Evolutionary conservation across 2,797 vertebrate genomes (phyloP), one percentile per base, ranked within the genome.

Genomic region (Amblyraja radiata): DNA sequence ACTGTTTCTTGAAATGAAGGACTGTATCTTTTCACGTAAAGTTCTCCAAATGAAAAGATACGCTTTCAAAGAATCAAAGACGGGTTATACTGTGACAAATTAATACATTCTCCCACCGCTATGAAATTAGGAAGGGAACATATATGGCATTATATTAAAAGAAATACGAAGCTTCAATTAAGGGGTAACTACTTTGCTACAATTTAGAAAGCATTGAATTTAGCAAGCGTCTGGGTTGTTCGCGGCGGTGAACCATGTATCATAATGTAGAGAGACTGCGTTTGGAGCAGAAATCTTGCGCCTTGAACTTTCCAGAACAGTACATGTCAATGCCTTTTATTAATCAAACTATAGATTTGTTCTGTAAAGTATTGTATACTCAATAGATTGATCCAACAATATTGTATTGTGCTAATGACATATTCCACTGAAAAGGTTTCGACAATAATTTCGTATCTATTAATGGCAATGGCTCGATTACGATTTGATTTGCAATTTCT

Each of bases 1-100:
- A 36, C 65, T 90, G 21, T 76, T 76, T 76, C 23, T 92, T 91
- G 74, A 63, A 86, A 11, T 79, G 83, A n/a, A 86, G 83, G 28
- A 68, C 61, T 68, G 16, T 23, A 68, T 68, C n/a, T 68, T 68
- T 63, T 68, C 63, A 18, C 10, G 32, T 21, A 36, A 88, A 36
- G 65, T 68, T n/a, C 63, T 68, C 32, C 32, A 36, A 88, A 21
- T 74, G 71, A 74, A 74, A 74, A 74, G 71, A 74, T 74, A 74
- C 71, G 71, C 71, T 74, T 74, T 74, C 18, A 74, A 74, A 74
- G 71, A 74, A 21, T 21, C 71, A 74, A 74, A 74, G 71, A 74
- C 32, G 7, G 7, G 36, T 4, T 36, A 10, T 21, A 88, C 8
- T 16, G 16, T 65, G 61, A 18, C 84, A 65, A 61, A 63, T n/a